phyloP scores from a whole-genome alignment of 2,113 vertebrate genomes.

The Ariopsis seemanni region DNA sequence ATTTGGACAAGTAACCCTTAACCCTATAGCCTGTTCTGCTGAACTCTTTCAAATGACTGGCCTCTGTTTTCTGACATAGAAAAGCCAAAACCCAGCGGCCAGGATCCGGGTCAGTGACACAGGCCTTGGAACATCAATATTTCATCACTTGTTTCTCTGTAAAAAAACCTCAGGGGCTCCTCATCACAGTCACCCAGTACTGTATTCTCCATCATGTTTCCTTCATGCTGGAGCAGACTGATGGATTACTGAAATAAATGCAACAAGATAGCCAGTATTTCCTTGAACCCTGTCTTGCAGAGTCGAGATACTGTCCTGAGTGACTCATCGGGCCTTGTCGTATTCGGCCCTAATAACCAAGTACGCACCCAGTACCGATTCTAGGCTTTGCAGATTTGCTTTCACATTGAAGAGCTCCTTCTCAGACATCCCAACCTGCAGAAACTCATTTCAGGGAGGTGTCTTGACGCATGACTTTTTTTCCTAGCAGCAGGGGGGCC shows the following conservation, averaged over 20 bases:
- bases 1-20: slow-evolving; percentile 47
- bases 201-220: slow-evolving; percentile 17
- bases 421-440: neutral
- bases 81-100: slow-evolving; percentile 54
- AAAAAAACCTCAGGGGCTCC: slow-evolving; percentile 34
- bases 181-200: slow-evolving; percentile 13
- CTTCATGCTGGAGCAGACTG: slow-evolving; percentile 6
- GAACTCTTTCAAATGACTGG: slow-evolving; percentile 11
- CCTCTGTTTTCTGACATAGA: slow-evolving; percentile 53
- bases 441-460: no score
- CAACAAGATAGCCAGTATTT: neutral
- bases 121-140: slow-evolving; percentile 51
- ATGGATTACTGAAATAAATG: slow-evolving; percentile 12
- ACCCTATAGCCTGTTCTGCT: slow-evolving; percentile 42
- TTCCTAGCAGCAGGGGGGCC: no score
- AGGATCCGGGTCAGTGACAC: slow-evolving; percentile 47
- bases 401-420: neutral
- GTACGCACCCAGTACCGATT: neutral
- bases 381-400: neutral
- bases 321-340: neutral
- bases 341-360: neutral
- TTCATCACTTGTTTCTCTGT: slow-evolving; percentile 51
- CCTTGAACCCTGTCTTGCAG: neutral
- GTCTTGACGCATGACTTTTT: no score
- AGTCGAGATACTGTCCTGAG: neutral